Base-by-base conservation (phyloP, 2,797 vertebrate species). In the Karalla daura region DNA sequence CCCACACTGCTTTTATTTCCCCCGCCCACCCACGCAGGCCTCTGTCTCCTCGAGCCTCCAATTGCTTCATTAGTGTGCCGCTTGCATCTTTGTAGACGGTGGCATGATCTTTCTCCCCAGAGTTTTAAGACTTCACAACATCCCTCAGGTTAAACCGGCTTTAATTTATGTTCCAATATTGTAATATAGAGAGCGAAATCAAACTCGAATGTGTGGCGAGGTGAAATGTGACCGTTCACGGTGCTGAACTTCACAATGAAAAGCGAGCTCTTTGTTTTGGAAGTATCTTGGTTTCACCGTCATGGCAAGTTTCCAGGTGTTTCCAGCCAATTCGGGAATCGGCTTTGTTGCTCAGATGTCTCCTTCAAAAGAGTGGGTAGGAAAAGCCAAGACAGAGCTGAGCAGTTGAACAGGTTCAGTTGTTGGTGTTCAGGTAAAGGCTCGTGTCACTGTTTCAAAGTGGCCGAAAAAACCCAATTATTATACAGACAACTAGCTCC, bases 61-160 rank as follows among this genome's bases (percentile, higher is more conserved):
- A 50, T 64, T 61, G 56, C 73, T 84, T 84, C 65, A 75, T 81
- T 85, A 72, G 58, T 51, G 47, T 55, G 13, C 27, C n/a, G n/a
- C 21, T 54, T 65, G 41, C 17, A 58, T 67, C 18, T 74, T 35
- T 35, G 17, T 69, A 25, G 27, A 28, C 43, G 12, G 23, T 45
- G 7, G 20, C 60, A n/a, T 60, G 20, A 39, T 63, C 35, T 51
- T 21, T 27, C 24, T 74, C 45, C 36, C 21, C 21, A 63, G 27
- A 40, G 25, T 68, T 11, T 60, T n/a, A n/a, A 41, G 56, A 56
- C 30, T 50, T 36, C 27, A 15, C 27, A 2, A 45, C 4, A 17
- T 62, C 23, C 63, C 50, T 27, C 13, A 52, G 39, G 21, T 62
- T 61, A 45, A 78, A 51, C 28, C 12, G 24, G 13, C 32, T 51